Conservation (phyloP, 2,797 vertebrate genomes). For the Enteromius unitaeniatus region DNA sequence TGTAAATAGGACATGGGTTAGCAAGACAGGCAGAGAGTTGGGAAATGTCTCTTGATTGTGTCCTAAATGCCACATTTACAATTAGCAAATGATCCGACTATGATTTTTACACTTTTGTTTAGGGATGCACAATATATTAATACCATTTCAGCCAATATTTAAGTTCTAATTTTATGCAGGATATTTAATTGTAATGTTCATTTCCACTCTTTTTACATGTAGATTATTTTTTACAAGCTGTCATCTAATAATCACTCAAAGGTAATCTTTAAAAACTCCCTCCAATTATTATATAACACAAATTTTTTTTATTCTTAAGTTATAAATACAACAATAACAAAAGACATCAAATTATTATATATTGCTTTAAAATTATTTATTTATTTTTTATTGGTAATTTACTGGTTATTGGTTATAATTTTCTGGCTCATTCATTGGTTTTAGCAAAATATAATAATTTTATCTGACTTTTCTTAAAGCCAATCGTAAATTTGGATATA, state of each 20-base stretch:
- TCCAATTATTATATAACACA: background rate
- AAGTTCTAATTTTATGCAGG: background rate
- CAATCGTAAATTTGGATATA: background rate
- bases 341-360: background rate
- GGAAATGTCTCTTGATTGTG: background rate
- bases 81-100: background rate
- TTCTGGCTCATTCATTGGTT: background rate
- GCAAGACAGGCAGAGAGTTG: conserved; percentile 28
- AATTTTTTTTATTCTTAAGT: background rate
- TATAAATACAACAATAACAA: background rate
- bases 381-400: background rate
- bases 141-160: background rate
- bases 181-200: background rate
- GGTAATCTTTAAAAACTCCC: background rate
- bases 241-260: background rate
- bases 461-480: background rate
- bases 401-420: background rate
- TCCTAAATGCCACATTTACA: conserved; percentile 1
- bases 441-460: background rate
- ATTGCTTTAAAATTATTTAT: background rate
- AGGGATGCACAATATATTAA: background rate
- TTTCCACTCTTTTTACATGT: background rate
- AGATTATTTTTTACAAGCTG: background rate
- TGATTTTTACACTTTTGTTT: background rate
- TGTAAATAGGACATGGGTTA: conserved; percentile 67